Conservation (phyloP, 2,797 vertebrate species). For the Danio aesculapii region DNA sequence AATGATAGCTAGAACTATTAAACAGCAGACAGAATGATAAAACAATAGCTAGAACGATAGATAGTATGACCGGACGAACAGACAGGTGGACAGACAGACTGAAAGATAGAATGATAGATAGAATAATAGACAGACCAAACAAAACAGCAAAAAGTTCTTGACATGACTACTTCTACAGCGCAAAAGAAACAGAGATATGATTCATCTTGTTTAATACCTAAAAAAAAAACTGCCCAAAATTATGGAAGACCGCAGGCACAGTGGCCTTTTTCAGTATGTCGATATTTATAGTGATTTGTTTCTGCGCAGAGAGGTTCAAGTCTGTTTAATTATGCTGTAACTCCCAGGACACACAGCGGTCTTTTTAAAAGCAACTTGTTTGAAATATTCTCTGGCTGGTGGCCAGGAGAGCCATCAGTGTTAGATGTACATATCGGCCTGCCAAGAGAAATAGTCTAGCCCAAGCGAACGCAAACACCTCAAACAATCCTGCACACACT, state of each 20-base stretch:
- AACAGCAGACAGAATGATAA: too few relatives aligned
- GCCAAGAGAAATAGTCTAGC: conserved; percentile 41
- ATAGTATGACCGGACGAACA: too few relatives aligned
- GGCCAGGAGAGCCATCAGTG: conserved; percentile 54
- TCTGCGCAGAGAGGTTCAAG: conserved; percentile 41
- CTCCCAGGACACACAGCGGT: conserved; percentile 25
- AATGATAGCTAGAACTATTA: too few relatives aligned
- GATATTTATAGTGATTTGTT: conserved; percentile 57
- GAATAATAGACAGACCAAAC: not conserved
- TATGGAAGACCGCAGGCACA: conserved; percentile 27
- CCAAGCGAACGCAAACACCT: conserved; percentile 49
- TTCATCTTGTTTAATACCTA: conserved; percentile 3
- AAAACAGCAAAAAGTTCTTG: not conserved
- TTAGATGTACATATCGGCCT: conserved; percentile 41
- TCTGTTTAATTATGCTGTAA: conserved; percentile 54
- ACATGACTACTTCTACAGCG: not conserved
- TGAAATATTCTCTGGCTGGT: conserved; percentile 47
- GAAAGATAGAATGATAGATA: too few relatives aligned
- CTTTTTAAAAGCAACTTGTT: conserved; percentile 50
- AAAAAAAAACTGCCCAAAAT: not conserved
- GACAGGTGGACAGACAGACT: too few relatives aligned
- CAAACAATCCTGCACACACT: conserved; percentile 20
- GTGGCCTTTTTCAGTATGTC: conserved; percentile 29
- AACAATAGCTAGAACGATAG: too few relatives aligned
- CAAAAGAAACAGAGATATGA: not conserved